These are phyloP conservation scores for Tenualosa ilisha DNA, from an alignment of 2,797 vertebrate genomes.

Conservation along the genomic window DNA sequence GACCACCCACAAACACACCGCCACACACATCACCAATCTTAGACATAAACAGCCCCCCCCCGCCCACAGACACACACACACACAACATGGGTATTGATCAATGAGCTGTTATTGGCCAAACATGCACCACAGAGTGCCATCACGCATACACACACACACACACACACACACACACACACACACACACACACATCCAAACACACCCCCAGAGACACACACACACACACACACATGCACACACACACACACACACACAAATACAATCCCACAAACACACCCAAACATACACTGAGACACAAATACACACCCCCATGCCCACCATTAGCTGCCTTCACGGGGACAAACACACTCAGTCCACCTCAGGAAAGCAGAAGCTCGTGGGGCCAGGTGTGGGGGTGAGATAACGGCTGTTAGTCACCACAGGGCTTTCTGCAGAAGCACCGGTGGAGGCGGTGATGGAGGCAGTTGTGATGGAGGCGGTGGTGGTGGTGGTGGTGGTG, in stretches of 20 bases:
- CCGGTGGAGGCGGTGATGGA: neutral
- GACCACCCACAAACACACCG: neutral
- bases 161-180: neutral
- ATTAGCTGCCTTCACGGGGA: neutral
- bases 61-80: neutral
- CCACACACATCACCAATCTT: neutral
- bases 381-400: neutral
- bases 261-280: neutral
- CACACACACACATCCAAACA: neutral
- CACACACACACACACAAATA: neutral
- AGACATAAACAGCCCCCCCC: slow-evolving; percentile 1
- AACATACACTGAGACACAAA: neutral
- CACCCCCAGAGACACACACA: neutral
- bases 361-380: neutral
- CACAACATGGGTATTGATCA: slow-evolving; percentile 40
- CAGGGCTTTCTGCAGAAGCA: neutral
- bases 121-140: slow-evolving; percentile 13
- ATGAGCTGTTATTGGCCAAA: slow-evolving; percentile 37
- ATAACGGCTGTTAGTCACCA: neutral
- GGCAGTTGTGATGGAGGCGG: neutral
- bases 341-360: neutral
- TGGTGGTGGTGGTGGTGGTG: neutral
- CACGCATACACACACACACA: neutral
- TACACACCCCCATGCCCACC: neutral
- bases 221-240: neutral